Evolutionary conservation across 2,113 vertebrate species (phyloP).

Genomic region (Morone chrysops): DNA sequence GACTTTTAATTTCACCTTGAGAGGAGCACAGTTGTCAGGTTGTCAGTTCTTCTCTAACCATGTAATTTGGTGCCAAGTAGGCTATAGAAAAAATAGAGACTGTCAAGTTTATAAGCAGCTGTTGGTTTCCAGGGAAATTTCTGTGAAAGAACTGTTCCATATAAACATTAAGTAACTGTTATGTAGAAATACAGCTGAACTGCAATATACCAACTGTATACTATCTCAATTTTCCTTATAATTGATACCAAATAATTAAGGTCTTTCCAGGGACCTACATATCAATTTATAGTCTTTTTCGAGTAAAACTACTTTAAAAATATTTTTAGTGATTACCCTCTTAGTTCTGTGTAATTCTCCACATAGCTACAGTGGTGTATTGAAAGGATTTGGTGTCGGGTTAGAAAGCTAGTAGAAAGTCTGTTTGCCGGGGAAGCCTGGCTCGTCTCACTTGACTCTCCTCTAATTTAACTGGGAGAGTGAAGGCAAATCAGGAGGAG

Average conservation of each 20-base stretch:
- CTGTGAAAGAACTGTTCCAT: not conserved
- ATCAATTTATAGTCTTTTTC: not conserved
- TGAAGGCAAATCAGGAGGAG: constrained; percentile 59
- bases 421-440: constrained; percentile 44
- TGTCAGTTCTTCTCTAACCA: not conserved
- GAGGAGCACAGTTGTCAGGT: not conserved
- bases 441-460: constrained; percentile 58
- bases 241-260: constrained; percentile 4
- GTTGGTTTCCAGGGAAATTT: not conserved
- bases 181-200: not conserved
- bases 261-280: not conserved
- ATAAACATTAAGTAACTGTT: not conserved
- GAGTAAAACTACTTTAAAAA: too few species aligned
- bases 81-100: not conserved
- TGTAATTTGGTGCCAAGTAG: not conserved
- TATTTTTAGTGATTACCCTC: not conserved
- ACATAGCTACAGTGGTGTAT: not conserved
- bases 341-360: not conserved
- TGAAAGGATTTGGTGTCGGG: constrained; percentile 9
- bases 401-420: constrained; percentile 26
- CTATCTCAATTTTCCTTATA: not conserved
- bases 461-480: constrained; percentile 68
- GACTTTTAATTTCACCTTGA: not conserved
- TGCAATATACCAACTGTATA: not conserved
- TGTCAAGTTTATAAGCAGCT: not conserved